Evolutionary conservation across 2,113 vertebrate species (phyloP).

Genomic region (Fregetta grallaria): DNA sequence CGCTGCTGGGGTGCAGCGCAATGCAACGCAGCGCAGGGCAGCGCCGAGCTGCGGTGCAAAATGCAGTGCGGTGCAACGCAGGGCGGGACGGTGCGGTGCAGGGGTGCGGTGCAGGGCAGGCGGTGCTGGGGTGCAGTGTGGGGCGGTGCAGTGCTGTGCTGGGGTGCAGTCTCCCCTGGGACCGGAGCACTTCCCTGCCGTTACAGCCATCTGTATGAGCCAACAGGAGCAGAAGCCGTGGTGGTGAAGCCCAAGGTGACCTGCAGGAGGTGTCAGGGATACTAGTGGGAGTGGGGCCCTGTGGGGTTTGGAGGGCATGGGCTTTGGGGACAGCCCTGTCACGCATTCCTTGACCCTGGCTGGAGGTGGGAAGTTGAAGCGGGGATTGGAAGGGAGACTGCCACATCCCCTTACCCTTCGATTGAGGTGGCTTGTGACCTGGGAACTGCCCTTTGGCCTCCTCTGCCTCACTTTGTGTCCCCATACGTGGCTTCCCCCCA

Average conservation of each 20-base stretch:
- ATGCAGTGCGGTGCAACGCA: not conserved
- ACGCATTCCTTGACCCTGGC: not conserved
- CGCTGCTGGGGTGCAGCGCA: not conserved
- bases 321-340: not conserved
- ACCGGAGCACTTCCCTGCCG: fast-evolving
- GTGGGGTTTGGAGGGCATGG: fast-evolving
- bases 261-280: not conserved
- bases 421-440: not conserved
- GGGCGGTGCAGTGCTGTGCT: not conserved
- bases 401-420: not conserved
- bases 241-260: not conserved
- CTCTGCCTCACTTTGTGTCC: not conserved
- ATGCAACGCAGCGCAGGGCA: no score
- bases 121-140: not conserved
- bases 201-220: not conserved
- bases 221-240: not conserved
- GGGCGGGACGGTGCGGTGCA: no score
- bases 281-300: not conserved
- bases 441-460: not conserved
- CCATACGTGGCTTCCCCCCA: not conserved
- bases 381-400: not conserved
- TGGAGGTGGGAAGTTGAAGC: no score
- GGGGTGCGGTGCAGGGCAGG: not conserved
- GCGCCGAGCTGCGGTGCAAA: not conserved
- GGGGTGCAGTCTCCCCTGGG: not conserved